Evolutionary conservation across 2,113 vertebrate genomes (phyloP).

Genomic region (Limnothrissa miodon): DNA sequence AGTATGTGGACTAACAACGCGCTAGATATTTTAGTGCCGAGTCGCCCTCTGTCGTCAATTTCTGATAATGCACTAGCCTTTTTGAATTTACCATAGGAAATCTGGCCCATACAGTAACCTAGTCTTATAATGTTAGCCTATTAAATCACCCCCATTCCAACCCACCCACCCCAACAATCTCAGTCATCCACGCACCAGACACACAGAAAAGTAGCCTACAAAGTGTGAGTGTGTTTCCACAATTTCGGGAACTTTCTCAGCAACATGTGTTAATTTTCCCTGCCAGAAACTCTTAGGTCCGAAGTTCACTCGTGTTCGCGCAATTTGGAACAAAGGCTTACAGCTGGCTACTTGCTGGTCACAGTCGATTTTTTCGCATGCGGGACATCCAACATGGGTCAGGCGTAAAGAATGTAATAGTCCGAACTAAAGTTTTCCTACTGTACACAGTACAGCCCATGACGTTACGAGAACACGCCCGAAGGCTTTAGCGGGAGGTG

Average conservation of each 20-base stretch:
- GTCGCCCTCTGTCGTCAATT: not conserved
- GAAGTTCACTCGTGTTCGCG: not conserved
- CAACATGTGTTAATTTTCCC: not conserved
- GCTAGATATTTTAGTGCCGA: not conserved
- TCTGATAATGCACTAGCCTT: not conserved
- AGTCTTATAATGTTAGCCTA: too few relatives aligned
- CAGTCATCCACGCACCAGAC: too few relatives aligned
- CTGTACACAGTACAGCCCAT: not conserved
- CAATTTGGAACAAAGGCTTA: not conserved
- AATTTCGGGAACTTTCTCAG: not conserved
- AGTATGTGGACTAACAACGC: too few relatives aligned
- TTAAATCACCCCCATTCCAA: too few relatives aligned
- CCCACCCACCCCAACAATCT: too few relatives aligned
- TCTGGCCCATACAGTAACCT: too few relatives aligned
- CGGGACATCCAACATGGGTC: not conserved
- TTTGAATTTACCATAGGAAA: too few relatives aligned
- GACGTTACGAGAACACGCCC: not conserved
- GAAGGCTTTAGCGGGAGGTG: conserved; percentile 30
- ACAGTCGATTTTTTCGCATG: not conserved
- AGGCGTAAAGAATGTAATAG: not conserved
- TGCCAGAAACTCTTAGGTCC: not conserved
- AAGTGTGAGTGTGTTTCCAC: not conserved
- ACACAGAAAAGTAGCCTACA: too few relatives aligned
- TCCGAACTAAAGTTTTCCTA: not conserved
- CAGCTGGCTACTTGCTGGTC: not conserved